These are phyloP conservation scores for Oncorhynchus tshawytscha DNA, from an alignment of 2,113 vertebrate species.

Conservation along the genomic window DNA sequence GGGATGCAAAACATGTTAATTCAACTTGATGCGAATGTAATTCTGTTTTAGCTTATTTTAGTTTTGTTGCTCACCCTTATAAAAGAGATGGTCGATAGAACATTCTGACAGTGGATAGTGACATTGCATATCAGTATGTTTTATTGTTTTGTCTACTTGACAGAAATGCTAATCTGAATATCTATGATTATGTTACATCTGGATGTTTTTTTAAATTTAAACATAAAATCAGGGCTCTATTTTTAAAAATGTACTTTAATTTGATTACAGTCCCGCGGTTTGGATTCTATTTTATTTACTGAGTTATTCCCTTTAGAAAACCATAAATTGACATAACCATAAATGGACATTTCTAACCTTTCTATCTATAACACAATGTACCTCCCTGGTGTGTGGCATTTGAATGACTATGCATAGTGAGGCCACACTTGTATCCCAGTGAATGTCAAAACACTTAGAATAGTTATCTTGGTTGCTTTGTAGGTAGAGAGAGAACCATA, in stretches of 20 bases:
- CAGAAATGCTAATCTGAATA: no score
- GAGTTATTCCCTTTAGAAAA: not conserved
- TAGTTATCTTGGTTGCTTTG: not conserved
- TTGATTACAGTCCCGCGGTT: no score
- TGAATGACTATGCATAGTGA: not conserved
- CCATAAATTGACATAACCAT: not conserved
- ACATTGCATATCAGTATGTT: not conserved
- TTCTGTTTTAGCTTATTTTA: not conserved
- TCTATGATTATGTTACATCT: not conserved
- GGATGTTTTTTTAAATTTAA: not conserved
- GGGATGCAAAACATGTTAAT: conserved; percentile 39
- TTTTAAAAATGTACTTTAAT: no score
- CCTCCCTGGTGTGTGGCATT: not conserved
- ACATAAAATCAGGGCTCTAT: not conserved
- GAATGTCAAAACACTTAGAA: not conserved
- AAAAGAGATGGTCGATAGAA: not conserved
- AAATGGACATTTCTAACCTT: no score
- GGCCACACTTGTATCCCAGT: not conserved
- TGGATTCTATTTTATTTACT: not conserved
- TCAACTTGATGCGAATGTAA: conserved; percentile 2
- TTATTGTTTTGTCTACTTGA: not conserved
- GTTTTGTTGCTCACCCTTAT: not conserved
- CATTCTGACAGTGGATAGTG: not conserved
- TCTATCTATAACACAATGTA: not conserved
- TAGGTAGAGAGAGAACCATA: not conserved